Conservation (phyloP, 2,888 invertebrate genomes). For the Hymenopus coronatus region DNA sequence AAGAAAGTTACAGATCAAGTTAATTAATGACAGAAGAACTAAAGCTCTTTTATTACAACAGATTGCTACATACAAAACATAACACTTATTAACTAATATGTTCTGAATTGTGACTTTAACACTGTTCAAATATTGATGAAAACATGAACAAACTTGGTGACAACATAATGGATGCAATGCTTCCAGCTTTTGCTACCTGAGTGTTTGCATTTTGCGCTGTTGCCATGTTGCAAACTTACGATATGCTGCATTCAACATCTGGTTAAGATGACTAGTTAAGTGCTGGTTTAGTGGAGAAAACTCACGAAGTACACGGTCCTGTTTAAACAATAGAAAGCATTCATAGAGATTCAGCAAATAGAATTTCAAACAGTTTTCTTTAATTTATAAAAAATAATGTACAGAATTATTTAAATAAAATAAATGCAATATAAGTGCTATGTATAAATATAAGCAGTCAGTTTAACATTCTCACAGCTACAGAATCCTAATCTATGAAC, state of each 20-base stretch:
- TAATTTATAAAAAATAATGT: no score
- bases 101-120: neutral
- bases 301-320: constrained; percentile 80
- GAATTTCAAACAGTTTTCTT: no score
- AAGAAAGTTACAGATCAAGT: neutral
- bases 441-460: no score
- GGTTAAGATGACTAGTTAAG: constrained; percentile 81
- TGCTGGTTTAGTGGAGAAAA: constrained; percentile 77
- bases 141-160: neutral
- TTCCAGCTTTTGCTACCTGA: constrained; percentile 23
- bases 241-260: constrained; percentile 80
- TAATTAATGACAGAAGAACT: neutral
- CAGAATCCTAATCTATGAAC: no score
- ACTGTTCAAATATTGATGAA: neutral
- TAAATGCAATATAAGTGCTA: no score
- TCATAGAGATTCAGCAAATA: neutral
- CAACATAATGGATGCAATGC: neutral
- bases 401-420: no score
- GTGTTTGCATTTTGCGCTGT: constrained; percentile 50
- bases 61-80: neutral
- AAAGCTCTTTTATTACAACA: neutral
- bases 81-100: neutral
- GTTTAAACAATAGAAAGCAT: constrained; percentile 21
- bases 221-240: constrained; percentile 87
- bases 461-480: no score